Evolutionary conservation across 2,888 invertebrate genomes (phyloP), one percentile per base, ranked within the genome.

Genomic region (Scaptomyza polygonia): DNA sequence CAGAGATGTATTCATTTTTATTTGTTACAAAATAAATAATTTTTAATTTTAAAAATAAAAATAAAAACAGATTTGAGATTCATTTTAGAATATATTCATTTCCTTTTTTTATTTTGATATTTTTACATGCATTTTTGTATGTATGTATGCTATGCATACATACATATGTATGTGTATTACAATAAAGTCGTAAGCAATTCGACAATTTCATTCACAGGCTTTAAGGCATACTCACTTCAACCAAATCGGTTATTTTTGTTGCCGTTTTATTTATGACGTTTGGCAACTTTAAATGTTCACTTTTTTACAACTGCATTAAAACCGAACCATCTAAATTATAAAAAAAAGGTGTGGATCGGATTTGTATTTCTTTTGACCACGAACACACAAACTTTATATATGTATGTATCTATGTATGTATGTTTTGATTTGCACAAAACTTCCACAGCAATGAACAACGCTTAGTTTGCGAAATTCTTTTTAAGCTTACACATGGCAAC

Each of bases 291-390:
- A 56, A 52, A 54, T 16, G 34, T 55, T 39, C 48, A 58, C 59
- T 54, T 57, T 59, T 32, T 59, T 32, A 58, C 49, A 64, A 55
- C 45, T 42, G 32, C 18, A 63, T 25, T 25, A 55, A 45, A 49
- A 32, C 32, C 51, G 45, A 54, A 59, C 43, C 45, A 58, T 72
- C 27, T 16, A 52, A 49, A 47, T 52, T 71, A 42, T 18, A 52
- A 58, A 64, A 53, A 59, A 67, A 58, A 65, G 66, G 74, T 69
- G 69, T 68, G 67, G 58, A 78, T 66, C 63, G 51, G 49, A 68
- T 52, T 77, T 77, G 64, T 73, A 66, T 74, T 67, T 67, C 75
- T 67, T 77, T 67, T 64, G 61, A 77, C 75, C 70, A 79, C 77
- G 79, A 77, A 70, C 58, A 64, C 71, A 69, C 69, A 62, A 78